Conservation (phyloP, 1,140 invertebrate species). For the Scylla paramamosain region DNA sequence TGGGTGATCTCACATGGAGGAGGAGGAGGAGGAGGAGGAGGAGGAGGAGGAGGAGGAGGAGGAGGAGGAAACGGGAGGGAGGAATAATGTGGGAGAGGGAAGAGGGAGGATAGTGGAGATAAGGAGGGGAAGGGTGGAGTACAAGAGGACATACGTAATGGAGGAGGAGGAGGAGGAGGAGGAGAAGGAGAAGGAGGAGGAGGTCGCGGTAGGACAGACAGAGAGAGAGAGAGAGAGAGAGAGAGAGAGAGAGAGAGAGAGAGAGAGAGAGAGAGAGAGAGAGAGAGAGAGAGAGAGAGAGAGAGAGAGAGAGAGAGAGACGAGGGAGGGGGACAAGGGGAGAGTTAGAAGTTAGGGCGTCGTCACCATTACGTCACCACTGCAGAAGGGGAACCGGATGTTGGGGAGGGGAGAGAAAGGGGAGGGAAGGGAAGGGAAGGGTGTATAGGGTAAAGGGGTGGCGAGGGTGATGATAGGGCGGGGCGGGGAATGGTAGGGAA, state of each 20-base stretch:
- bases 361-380: too few relatives aligned
- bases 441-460: too few relatives aligned
- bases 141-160: background rate
- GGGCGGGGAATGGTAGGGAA: background rate
- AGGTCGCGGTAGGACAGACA: background rate
- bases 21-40: background rate
- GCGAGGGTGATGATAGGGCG: too few relatives aligned
- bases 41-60: background rate
- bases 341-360: too few relatives aligned
- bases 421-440: too few relatives aligned
- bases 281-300: too few relatives aligned
- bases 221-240: conserved; percentile 44
- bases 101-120: background rate
- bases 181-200: background rate
- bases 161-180: background rate
- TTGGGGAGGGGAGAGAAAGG: too few relatives aligned
- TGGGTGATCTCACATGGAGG: background rate
- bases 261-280: too few relatives aligned
- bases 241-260: background rate
- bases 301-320: too few relatives aligned
- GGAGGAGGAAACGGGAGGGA: background rate
- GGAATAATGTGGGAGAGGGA: background rate
- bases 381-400: too few relatives aligned
- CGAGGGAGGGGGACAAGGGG: too few relatives aligned
- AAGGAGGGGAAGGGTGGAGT: too few relatives aligned